These are phyloP conservation scores for Pheucticus melanocephalus DNA, from an alignment of 2,113 vertebrate species.

Conservation along the genomic window DNA sequence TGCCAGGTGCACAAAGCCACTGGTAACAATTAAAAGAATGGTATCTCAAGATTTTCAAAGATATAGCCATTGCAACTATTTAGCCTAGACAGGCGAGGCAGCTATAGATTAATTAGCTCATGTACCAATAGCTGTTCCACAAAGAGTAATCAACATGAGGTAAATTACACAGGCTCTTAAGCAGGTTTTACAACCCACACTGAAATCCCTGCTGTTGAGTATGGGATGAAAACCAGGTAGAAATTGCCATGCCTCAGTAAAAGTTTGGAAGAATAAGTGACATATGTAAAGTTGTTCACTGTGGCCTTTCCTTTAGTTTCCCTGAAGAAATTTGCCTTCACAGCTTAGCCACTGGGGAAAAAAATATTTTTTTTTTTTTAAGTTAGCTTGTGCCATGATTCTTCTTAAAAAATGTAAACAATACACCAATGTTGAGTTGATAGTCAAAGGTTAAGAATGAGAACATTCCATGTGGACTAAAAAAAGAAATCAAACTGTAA, in stretches of 20 bases:
- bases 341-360: not conserved
- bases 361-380: not conserved
- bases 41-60: conserved; percentile 11
- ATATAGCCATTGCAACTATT: not conserved
- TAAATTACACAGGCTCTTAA: conserved; percentile 50
- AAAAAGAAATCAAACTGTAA: not conserved
- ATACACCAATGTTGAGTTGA: not conserved
- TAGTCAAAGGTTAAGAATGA: not conserved
- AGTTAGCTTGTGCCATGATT: not conserved
- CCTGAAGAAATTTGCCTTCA: not conserved
- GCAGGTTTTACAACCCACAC: conserved; percentile 35
- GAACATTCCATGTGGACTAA: not conserved
- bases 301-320: not conserved
- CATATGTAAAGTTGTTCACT: not conserved
- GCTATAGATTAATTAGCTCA: conserved; percentile 31
- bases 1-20: not conserved
- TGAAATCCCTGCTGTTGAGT: conserved; percentile 21
- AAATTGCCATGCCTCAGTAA: not conserved
- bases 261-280: not conserved
- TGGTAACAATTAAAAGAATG: not conserved
- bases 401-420: not conserved
- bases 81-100: not conserved
- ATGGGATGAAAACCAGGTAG: not conserved
- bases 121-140: conserved; percentile 19
- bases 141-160: conserved; percentile 43